Base-by-base conservation (phyloP, 2,888 invertebrate species). In the Muschampia plurimacula region DNA sequence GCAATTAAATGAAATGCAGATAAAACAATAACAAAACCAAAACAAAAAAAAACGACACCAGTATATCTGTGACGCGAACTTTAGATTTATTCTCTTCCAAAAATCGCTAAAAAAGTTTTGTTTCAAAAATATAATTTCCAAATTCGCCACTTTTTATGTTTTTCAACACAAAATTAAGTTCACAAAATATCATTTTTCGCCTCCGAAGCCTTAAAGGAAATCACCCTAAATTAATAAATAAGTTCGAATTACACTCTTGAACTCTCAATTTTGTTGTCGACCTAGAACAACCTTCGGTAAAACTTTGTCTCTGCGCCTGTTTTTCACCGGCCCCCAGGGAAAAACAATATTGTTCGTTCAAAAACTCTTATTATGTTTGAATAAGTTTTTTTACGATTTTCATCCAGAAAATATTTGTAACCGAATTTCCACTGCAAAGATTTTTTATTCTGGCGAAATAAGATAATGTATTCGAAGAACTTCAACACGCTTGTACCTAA, bases 261-360 rank as follows among this genome's bases (percentile, higher is more conserved):
- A 65, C 65, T 46, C 70, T 22, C 65, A 70, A 70, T 70, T 70
- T 65, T 65, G 64, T 70, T 70, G 52, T 44, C 46, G 65, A 59
- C 32, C 65, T 59, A 65, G 59, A 65, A 70, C 64, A 52, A 52
- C 15, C 63, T 63, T 69, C 12, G 57, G n/a, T 15, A 59, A 70
- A 70, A 70, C 32, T 70, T 70, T 70, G 65, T 70, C 70, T 15
- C 70, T 28, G 32, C 64, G 36, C 49, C 36, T 59, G 36, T 52
- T 70, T 70, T 46, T 28, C 52, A 64, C 49, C 52, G 55, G 52
- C 69, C 70, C 39, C 57, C 41, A 8, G 69, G 69, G 69, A 70
- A 65, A 41, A 57, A 64, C 70, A 65, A 70, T 70, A 70, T 65
- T 70, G 70, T 70, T 64, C 69, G 15, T 28, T 65, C 64, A 57